Evolutionary conservation across 2,888 invertebrate genomes (phyloP).

Genomic region (Auanema sp.): DNA sequence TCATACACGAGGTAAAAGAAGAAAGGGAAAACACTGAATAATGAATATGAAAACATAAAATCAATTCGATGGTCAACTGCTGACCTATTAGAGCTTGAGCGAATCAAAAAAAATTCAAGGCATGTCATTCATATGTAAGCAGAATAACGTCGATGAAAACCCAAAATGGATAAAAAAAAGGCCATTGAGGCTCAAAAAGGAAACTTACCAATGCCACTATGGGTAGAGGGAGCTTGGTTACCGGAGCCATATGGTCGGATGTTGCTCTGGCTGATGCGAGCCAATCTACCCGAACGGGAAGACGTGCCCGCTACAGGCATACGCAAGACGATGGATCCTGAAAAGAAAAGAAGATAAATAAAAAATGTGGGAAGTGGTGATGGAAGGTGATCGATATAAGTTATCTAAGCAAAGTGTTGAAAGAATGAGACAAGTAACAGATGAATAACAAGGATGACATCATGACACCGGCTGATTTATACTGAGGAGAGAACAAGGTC

Average conservation of each 20-base stretch:
- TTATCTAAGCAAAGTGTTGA: neutral
- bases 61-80: no score
- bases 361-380: slow-evolving; percentile 2
- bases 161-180: slow-evolving; percentile 1
- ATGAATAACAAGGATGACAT: no score
- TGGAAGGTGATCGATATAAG: neutral
- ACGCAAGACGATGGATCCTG: neutral
- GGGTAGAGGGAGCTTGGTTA: slow-evolving; percentile 22
- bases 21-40: no score
- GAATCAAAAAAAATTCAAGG: neutral
- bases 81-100: neutral
- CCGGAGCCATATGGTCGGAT: slow-evolving; percentile 40
- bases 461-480: no score
- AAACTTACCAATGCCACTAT: slow-evolving; percentile 24
- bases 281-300: slow-evolving; percentile 42
- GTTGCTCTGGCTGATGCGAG: slow-evolving; percentile 42
- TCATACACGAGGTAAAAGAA: no score
- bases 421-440: no score
- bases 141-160: neutral
- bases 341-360: neutral
- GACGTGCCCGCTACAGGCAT: slow-evolving; percentile 37
- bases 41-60: no score
- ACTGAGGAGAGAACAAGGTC: no score
- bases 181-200: neutral
- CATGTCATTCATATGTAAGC: neutral